Conservation (phyloP, 2,888 invertebrate species). For the Cryptocheilus praepositus region DNA sequence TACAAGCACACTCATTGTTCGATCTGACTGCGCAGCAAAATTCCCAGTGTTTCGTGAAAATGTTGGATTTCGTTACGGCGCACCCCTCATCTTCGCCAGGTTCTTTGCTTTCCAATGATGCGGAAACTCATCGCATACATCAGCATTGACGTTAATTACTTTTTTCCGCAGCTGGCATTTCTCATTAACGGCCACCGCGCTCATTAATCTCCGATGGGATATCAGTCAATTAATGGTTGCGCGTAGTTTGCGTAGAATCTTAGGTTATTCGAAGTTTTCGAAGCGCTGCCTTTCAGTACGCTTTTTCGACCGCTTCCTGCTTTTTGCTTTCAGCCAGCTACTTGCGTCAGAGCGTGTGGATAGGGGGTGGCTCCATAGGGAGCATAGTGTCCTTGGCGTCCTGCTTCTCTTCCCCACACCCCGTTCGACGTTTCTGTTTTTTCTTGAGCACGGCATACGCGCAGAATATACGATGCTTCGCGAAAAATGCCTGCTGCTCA, state of each 20-base stretch:
- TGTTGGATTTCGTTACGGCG: too few species aligned
- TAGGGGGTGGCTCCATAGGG: conserved; percentile 15
- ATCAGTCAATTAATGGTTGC: neutral
- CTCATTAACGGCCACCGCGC: too few species aligned
- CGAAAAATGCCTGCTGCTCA: neutral
- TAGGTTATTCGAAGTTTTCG: neutral
- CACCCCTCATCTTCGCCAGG: too few species aligned
- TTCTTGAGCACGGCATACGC: neutral
- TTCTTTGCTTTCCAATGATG: too few species aligned
- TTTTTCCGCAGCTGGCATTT: too few species aligned
- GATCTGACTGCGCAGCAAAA: too few species aligned
- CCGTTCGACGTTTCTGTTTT: neutral
- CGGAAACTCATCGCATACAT: too few species aligned
- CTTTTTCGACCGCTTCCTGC: conserved; percentile 6
- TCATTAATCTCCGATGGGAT: neutral
- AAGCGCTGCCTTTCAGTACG: conserved; percentile 9
- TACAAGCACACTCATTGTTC: too few species aligned
- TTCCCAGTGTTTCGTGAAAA: too few species aligned
- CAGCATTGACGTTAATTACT: too few species aligned
- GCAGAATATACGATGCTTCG: neutral
- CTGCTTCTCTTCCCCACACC: conserved; percentile 1
- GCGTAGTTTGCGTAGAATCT: conserved; percentile 24
- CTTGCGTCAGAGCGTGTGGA: conserved; percentile 12
- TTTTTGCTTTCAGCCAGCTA: conserved; percentile 12
- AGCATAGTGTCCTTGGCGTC: conserved; percentile 4